These are phyloP conservation scores for Alosa alosa DNA, from an alignment of 2,113 vertebrate genomes.

Conservation along the genomic window DNA sequence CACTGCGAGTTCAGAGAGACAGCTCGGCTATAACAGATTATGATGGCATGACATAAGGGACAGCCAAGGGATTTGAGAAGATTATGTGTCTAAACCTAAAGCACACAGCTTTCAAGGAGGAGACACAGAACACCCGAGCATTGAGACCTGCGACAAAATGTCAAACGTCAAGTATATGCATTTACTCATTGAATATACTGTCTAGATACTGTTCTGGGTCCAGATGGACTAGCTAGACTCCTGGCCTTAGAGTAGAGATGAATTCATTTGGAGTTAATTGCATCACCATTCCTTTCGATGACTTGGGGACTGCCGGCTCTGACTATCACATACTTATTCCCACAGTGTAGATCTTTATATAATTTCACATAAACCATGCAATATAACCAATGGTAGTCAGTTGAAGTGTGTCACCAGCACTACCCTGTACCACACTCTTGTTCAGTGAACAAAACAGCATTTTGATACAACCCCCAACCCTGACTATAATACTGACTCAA, in stretches of 20 bases:
- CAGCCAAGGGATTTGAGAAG: slow-evolving; percentile 40
- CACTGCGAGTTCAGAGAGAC: slow-evolving; percentile 32
- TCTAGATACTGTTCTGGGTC: slow-evolving; percentile 11
- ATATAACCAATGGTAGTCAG: background rate
- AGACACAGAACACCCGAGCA: slow-evolving; percentile 2
- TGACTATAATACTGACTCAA: too few relatives aligned
- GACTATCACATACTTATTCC: background rate
- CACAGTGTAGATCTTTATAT: background rate
- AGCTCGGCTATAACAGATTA: slow-evolving; percentile 45
- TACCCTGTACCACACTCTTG: background rate
- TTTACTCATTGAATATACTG: slow-evolving; percentile 27
- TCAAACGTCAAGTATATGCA: slow-evolving; percentile 27
- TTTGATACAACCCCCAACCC: background rate
- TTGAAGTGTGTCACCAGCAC: background rate
- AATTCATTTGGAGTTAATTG: slow-evolving; percentile 56
- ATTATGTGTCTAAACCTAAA: slow-evolving; percentile 40
- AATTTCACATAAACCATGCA: background rate
- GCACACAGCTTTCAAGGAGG: slow-evolving; percentile 38
- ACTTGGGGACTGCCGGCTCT: slow-evolving; percentile 19
- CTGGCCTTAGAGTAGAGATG: slow-evolving; percentile 39
- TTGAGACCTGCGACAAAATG: slow-evolving; percentile 21
- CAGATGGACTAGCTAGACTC: slow-evolving; percentile 27
- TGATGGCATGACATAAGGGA: slow-evolving; percentile 43
- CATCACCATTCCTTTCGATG: slow-evolving; percentile 42
- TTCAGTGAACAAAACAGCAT: background rate